Evolutionary conservation across 1,140 invertebrate genomes (phyloP).

Genomic region (Drosophila obscura): DNA sequence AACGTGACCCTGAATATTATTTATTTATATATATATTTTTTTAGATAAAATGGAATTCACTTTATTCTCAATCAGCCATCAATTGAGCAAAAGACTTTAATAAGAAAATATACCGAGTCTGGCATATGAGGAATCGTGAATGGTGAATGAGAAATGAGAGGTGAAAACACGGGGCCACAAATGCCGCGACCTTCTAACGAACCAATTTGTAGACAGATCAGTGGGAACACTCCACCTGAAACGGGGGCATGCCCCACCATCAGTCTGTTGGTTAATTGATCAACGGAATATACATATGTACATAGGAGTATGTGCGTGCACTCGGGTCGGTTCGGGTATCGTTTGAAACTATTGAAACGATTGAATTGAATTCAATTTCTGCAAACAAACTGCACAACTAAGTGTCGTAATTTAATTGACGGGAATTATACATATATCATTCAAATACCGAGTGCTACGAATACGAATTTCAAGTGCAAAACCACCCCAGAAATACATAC

Average conservation of each 20-base stretch:
- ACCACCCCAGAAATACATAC: too few relatives aligned
- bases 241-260: constrained; percentile 22
- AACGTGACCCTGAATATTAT: constrained; percentile 67
- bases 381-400: too few relatives aligned
- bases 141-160: constrained; percentile 27
- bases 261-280: constrained; percentile 47
- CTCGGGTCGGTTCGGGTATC: too few relatives aligned
- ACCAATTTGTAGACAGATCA: constrained; percentile 20
- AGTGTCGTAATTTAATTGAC: too few relatives aligned
- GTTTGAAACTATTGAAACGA: too few relatives aligned
- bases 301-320: neutral
- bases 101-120: constrained; percentile 21
- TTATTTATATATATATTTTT: constrained; percentile 9
- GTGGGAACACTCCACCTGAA: neutral
- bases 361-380: too few relatives aligned
- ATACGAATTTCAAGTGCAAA: too few relatives aligned
- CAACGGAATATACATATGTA: neutral
- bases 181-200: constrained; percentile 50
- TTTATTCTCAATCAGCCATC: constrained; percentile 60
- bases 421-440: too few relatives aligned
- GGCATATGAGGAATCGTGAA: constrained; percentile 5
- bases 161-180: constrained; percentile 17
- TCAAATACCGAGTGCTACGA: too few relatives aligned
- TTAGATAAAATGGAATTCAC: constrained; percentile 16
- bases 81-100: constrained; percentile 58